Percentiles rank a stretch among this genome's conserved stretches.
Evolutionary conservation across 2,113 vertebrate genomes (phyloP).

Genomic region (Clarias magur): DNA sequence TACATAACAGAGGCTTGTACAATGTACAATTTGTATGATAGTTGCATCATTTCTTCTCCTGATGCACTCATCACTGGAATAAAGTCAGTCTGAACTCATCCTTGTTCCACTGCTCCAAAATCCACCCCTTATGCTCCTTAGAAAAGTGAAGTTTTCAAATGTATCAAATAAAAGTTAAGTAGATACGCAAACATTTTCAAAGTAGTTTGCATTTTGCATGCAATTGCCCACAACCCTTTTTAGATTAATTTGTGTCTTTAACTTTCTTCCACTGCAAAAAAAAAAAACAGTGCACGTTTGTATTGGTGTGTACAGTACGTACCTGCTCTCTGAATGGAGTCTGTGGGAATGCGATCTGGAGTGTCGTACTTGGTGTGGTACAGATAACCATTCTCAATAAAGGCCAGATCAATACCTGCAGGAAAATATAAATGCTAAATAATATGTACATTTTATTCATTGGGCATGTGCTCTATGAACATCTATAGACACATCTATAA

Average conservation of each 20-base stretch:
- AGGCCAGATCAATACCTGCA: conserved; percentile 94
- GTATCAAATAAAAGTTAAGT: too few species aligned
- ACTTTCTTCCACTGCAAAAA: background rate
- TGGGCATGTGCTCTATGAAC: background rate
- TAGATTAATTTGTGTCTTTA: background rate
- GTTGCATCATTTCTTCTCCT: too few species aligned
- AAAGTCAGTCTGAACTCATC: too few species aligned
- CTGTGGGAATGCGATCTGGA: conserved; percentile 87
- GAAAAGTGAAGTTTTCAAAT: too few species aligned
- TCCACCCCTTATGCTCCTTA: too few species aligned
- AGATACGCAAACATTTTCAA: background rate
- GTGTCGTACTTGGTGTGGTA: conserved; percentile 98
- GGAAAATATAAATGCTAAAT: conserved; percentile 21
- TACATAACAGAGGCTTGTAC: too few species aligned
- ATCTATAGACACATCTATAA: background rate
- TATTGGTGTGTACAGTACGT: conserved; percentile 19
- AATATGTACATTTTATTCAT: background rate
- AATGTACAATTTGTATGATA: too few species aligned
- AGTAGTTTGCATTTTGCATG: background rate
- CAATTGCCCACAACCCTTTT: background rate
- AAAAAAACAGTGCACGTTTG: background rate
- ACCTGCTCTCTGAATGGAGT: conserved; percentile 98
- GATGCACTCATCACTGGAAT: too few species aligned
- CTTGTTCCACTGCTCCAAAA: too few species aligned
- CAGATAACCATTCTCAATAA: conserved; percentile 97